phyloP scores from a whole-genome alignment of 2,888 invertebrate species.

The Shargacucullia verbasci region DNA sequence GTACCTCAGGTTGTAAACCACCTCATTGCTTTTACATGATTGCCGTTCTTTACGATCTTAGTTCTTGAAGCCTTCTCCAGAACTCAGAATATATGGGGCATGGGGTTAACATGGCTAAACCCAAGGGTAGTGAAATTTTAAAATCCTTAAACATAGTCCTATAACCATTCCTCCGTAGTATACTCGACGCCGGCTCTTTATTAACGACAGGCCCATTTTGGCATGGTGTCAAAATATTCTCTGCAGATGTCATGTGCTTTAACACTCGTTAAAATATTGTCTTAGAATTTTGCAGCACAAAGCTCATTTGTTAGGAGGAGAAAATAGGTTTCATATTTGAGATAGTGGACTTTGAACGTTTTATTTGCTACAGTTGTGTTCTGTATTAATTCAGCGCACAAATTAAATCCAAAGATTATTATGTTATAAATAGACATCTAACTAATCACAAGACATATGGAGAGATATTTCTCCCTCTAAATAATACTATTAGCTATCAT shows the following conservation, averaged over 20 bases:
- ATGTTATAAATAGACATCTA: no score
- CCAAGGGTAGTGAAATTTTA: conserved; percentile 22
- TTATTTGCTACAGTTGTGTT: conserved; percentile 1
- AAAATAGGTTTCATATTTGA: conserved; percentile 18
- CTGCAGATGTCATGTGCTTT: conserved; percentile 63
- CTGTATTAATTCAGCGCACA: background rate
- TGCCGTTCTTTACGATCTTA: conserved; percentile 38
- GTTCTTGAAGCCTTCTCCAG: conserved; percentile 14
- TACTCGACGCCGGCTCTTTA: conserved; percentile 38
- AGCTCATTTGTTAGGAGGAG: conserved; percentile 24
- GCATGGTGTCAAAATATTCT: conserved; percentile 70
- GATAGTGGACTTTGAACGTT: conserved; percentile 6
- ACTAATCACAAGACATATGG: no score
- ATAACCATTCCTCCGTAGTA: conserved; percentile 17
- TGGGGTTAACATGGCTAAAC: conserved; percentile 6
- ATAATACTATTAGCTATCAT: no score
- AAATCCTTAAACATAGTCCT: conserved; percentile 24
- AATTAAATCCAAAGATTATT: no score
- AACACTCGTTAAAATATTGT: conserved; percentile 57
- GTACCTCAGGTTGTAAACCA: conserved; percentile 41
- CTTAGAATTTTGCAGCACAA: conserved; percentile 26
- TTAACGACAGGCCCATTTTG: conserved; percentile 55
- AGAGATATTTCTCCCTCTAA: no score
- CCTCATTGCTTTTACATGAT: conserved; percentile 46
- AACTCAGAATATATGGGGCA: conserved; percentile 27